Conservation (phyloP, 1,140 invertebrate genomes). For the Platyura marginata region DNA sequence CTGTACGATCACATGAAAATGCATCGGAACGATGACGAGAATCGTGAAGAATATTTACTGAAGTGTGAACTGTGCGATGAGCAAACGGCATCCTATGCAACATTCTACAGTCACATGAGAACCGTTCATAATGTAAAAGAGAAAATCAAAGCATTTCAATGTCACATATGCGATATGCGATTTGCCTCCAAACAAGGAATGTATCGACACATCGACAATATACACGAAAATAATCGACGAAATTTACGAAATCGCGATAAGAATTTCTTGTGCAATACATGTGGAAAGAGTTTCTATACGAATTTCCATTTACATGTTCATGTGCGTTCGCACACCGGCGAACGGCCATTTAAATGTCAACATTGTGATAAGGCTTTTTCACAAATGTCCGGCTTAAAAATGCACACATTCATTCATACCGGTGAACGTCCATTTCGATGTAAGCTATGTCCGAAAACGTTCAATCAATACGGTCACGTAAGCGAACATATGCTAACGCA, state of each 20-base stretch:
- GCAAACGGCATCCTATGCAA: background rate
- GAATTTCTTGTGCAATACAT: slow-evolving; percentile 6
- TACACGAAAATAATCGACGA: slow-evolving; percentile 8
- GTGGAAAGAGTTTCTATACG: background rate
- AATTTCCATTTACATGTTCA: background rate
- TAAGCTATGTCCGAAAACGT: slow-evolving; percentile 36
- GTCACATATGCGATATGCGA: slow-evolving; percentile 6
- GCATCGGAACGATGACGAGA: background rate
- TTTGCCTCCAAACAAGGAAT: slow-evolving; percentile 13
- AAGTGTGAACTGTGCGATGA: background rate
- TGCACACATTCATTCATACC: slow-evolving; percentile 16
- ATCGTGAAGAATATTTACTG: background rate
- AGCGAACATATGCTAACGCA: slow-evolving; percentile 42
- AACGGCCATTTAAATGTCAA: background rate
- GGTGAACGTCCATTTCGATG: slow-evolving; percentile 25
- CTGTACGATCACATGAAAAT: background rate
- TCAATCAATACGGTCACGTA: slow-evolving; percentile 45
- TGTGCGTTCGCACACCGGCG: background rate
- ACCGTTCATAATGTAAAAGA: background rate
- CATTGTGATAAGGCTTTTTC: background rate
- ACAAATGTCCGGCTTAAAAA: slow-evolving; percentile 11
- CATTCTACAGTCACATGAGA: background rate
- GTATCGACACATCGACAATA: slow-evolving; percentile 8
- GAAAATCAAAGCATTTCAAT: slow-evolving; percentile 5
- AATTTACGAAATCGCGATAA: slow-evolving; percentile 9